These are phyloP conservation scores for Rhagologus leucostigma DNA, from an alignment of 2,113 vertebrate genomes.

Conservation along the genomic window DNA sequence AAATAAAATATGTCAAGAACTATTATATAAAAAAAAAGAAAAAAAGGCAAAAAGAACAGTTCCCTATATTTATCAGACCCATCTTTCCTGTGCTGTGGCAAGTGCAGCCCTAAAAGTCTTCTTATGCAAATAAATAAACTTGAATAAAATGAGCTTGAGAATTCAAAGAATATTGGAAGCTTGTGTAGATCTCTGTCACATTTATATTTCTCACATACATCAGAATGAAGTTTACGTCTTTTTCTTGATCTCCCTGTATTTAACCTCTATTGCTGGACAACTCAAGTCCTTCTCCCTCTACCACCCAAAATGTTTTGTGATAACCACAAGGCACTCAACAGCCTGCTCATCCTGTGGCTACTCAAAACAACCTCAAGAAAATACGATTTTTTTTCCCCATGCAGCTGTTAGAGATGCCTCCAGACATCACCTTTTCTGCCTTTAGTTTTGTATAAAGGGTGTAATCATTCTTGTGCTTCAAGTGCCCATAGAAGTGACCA, in stretches of 20 bases:
- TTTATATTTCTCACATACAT: background rate
- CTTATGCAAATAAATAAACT: background rate
- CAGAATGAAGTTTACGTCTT: background rate
- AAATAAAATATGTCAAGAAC: background rate
- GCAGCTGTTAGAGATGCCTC: background rate
- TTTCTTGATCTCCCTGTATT: background rate
- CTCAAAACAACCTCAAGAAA: background rate
- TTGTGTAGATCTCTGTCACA: background rate
- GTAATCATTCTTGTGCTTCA: background rate
- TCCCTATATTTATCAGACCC: background rate
- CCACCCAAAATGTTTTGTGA: background rate
- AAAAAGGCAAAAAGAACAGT: background rate
- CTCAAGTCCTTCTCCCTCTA: background rate
- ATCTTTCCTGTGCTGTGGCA: background rate
- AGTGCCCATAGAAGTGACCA: background rate
- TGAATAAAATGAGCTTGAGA: background rate
- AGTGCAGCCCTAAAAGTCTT: background rate
- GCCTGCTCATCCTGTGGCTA: background rate
- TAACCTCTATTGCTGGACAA: background rate
- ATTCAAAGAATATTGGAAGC: background rate
- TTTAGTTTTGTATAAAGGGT: background rate
- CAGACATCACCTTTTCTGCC: background rate
- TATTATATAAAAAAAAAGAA: background rate
- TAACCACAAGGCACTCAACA: background rate
- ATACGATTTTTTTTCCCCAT: background rate